phyloP scores from a whole-genome alignment of 2,113 vertebrate genomes.

The Astatotilapia flaviijosephi region DNA sequence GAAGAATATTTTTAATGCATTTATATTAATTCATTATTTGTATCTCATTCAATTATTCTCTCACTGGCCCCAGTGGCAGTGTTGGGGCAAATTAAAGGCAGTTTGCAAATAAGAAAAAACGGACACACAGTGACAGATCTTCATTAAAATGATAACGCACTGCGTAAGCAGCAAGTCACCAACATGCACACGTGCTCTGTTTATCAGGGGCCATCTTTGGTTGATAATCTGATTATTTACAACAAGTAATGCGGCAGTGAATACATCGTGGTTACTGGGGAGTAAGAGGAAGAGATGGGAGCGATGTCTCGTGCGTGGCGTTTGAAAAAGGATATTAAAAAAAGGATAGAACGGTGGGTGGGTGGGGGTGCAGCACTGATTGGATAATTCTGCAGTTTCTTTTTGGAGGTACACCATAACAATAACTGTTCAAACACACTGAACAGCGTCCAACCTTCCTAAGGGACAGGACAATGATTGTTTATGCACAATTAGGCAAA shows the following conservation, averaged over 20 bases:
- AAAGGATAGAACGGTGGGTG: not conserved
- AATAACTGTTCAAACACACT: slow-evolving; percentile 20
- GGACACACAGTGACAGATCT: slow-evolving; percentile 24
- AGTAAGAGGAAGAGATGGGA: not conserved
- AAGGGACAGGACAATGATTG: slow-evolving; percentile 24
- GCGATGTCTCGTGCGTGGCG: not conserved
- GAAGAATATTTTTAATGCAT: slow-evolving; percentile 29
- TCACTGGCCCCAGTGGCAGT: slow-evolving; percentile 9
- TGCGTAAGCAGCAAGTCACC: slow-evolving; percentile 30
- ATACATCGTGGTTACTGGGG: not conserved
- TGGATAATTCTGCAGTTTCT: slow-evolving; percentile 47
- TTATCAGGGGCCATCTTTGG: slow-evolving; percentile 31
- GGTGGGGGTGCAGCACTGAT: not conserved
- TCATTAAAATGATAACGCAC: slow-evolving; percentile 54
- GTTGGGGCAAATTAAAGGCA: slow-evolving; percentile 26
- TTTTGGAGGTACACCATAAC: slow-evolving; percentile 42
- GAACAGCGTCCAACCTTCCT: slow-evolving; percentile 20
- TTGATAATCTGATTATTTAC: slow-evolving; percentile 57
- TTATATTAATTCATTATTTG: slow-evolving; percentile 43
- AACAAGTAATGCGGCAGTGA: slow-evolving; percentile 44
- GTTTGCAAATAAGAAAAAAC: slow-evolving; percentile 12
- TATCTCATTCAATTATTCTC: slow-evolving; percentile 44
- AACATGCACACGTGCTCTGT: slow-evolving; percentile 33
- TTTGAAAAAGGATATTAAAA: slow-evolving; percentile 1
- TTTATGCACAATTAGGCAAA: slow-evolving; percentile 49